phyloP scores from a whole-genome alignment of 1,140 invertebrate species.

The Aphelenchoides fujianensis region DNA sequence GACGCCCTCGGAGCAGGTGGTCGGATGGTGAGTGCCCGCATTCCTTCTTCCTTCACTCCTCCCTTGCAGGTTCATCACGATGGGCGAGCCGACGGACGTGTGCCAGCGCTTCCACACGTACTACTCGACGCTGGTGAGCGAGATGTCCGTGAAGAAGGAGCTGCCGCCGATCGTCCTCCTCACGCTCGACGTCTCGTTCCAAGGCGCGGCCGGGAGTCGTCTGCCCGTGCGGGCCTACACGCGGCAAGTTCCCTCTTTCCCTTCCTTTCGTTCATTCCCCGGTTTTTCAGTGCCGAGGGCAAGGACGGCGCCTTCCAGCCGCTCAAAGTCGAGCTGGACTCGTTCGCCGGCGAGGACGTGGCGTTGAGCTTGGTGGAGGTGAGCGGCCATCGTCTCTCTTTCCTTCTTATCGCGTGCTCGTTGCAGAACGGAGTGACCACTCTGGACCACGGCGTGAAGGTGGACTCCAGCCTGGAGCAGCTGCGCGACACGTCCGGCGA shows the following conservation, averaged over 20 bases:
- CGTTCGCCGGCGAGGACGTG: slow-evolving; percentile 54
- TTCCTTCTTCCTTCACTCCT: slow-evolving; percentile 15
- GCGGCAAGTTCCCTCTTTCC: slow-evolving; percentile 25
- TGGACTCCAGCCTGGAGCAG: slow-evolving; percentile 52
- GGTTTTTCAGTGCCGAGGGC: slow-evolving; percentile 44
- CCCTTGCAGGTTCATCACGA: slow-evolving; percentile 52
- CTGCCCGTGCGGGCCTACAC: slow-evolving; percentile 52
- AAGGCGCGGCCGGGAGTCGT: slow-evolving; percentile 31
- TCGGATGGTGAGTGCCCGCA: slow-evolving; percentile 48
- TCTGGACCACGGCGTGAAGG: slow-evolving; percentile 41
- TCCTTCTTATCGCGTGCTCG: slow-evolving; percentile 26
- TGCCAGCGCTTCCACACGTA: slow-evolving; percentile 55
- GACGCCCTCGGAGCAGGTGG: slow-evolving; percentile 55
- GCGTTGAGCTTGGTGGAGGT: slow-evolving; percentile 48
- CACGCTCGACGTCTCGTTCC: slow-evolving; percentile 55
- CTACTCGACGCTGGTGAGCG: slow-evolving; percentile 47
- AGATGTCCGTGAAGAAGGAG: slow-evolving; percentile 43
- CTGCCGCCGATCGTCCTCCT: slow-evolving; percentile 48
- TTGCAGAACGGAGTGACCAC: slow-evolving; percentile 54
- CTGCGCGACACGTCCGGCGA: slow-evolving; percentile 43
- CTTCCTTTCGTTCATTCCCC: slow-evolving; percentile 8
- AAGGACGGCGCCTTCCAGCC: slow-evolving; percentile 44
- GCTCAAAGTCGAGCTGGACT: slow-evolving; percentile 56
- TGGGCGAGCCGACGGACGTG: slow-evolving; percentile 46
- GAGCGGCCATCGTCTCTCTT: too few species aligned